Evolutionary conservation across 2,797 vertebrate genomes (phyloP), one percentile per base, ranked within the genome.

Genomic region (Poeciliopsis gracilis): DNA sequence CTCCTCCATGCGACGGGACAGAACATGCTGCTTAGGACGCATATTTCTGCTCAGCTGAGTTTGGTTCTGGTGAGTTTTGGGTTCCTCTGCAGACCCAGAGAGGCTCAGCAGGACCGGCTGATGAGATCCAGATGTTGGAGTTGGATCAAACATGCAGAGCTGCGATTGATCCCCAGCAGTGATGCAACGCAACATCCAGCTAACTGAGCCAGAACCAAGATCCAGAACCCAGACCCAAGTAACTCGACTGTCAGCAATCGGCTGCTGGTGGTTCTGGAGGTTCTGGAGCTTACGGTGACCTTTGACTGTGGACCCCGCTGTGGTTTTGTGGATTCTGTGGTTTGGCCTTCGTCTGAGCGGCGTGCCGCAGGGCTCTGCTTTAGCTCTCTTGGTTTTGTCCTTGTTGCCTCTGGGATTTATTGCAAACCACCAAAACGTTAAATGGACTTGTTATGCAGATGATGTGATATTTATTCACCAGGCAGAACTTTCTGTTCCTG

Each of bases 81-180:
- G 47, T 49, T 49, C 47, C 18, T 49, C 47, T 49, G 47, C 18
- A 45, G 41, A 47, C 23, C 0, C 38, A 67, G 36, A 20, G 41
- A 75, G 33, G 49, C 61, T 75, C 78, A 55, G 72, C 15, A 75
- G 43, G 49, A 49, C 69, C 78, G 20, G 72, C 15, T 75, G 59
- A 75, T 75, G 53, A 38, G 73, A 23, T 69, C 69, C 49, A 1
- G 16, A 74, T 33, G 23, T 57, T 23, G 61, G 51, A 55, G 41
- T 36, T 28, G 16, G 63, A 70, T 75, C 23, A 0, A 46, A 75
- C 63, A 59, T 41, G 33, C 45, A 20, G 1, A 18, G 28, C 41
- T 47, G 23, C 12, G 23, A 33, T 69, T 53, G 30, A 30, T 75
- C 63, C 36, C 73, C 72, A 45, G 43, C 72, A 47, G 63, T 2